Evolutionary conservation across 2,113 vertebrate genomes (phyloP), one percentile per base, ranked within the genome.

Genomic region (Brachirus orientalis): DNA sequence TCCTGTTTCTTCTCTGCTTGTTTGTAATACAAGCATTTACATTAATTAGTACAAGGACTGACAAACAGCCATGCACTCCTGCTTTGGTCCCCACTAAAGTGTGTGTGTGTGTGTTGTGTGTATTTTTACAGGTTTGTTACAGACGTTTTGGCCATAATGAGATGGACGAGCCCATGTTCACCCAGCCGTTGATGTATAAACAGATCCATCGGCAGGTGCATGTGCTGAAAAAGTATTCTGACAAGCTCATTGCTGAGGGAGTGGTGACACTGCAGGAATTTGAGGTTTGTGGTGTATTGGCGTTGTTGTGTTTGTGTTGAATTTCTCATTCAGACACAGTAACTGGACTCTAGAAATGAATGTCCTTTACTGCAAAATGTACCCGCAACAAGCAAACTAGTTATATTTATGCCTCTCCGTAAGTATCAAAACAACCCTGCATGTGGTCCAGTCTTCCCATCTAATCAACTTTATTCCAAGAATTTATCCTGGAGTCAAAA

Each of bases 151-250:
- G 96, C 16, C 95, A 97, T 85, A 98, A 98, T 0, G 95, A 98
- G 89, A 96, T 98, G 94, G 96, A 98, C 0, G 95, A 98, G 37
- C 95, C 95, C 35, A 96, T 97, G 95, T 98, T 98, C 88, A 98
- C 95, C 0, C 96, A 97, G 65, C 95, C 95, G 0, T 90, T 96
- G 76, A 97, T 97, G 96, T 97, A 96, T 89, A 97, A 98, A 83
- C 95, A 96, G 88, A 98, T 97, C 82, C 89, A 90, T 33, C 95
- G 94, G 48, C 96, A 97, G 91, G 94, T 96, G 86, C 90, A 95
- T 0, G 94, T 97, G 65, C 88, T 98, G 59, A 96, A 96, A 85
- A 97, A 97, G 77, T 97, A 96, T 0, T 95, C 95, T 0, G 94
- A 98, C 86, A 91, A 92, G 69, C 91, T 97, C 14, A 94, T 96